Base-by-base conservation (phyloP, 2,888 invertebrate genomes). In the Allacma fusca region DNA sequence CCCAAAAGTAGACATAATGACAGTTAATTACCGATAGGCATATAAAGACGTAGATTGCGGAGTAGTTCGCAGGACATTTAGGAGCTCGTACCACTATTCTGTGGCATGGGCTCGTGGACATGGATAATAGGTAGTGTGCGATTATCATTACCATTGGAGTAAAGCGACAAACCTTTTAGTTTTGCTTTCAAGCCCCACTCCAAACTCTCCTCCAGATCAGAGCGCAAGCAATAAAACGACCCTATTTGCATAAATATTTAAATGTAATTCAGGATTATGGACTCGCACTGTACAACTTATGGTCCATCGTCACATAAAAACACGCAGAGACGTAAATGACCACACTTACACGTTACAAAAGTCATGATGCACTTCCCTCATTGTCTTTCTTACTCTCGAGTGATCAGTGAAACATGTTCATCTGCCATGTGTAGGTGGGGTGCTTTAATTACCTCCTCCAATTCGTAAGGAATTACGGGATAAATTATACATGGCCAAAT, bases 211-310 rank as follows among this genome's bases (percentile, higher is more conserved):
- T 50, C 16, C 4, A 16, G 50, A 50, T 50, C 50, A 50, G 50
- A 50, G 50, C 50, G 50, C 50, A 50, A 50, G 50, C 50, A 50
- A 50, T 50, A 50, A 72, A 59, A 74, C 40, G 24, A 28, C 29
- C 62, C 74, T 26, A 74, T 74, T 74, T 74, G 65, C 74, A 74
- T 74, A 67, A 74, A 74, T 67, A 74, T 74, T 74, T 74, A 64
- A 74, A 65, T 74, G 65, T 67, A 44, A 74, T 65, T 74, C 65
- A 43, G 74, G 59, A 34, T 74, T 74, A 74, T 65, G 74, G 43
- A 29, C 44, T 65, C 74, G n/a, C 7, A 19, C 28, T 44, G 74
- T 67, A 28, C 73, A 73, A 34, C 40, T 43, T 64, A 50, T 50
- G 50, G 34, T 16, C 19, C 7, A n/a, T 67, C 67, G 34, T 67